Conservation (phyloP, 2,113 vertebrate species). For the Ptyas mucosa region DNA sequence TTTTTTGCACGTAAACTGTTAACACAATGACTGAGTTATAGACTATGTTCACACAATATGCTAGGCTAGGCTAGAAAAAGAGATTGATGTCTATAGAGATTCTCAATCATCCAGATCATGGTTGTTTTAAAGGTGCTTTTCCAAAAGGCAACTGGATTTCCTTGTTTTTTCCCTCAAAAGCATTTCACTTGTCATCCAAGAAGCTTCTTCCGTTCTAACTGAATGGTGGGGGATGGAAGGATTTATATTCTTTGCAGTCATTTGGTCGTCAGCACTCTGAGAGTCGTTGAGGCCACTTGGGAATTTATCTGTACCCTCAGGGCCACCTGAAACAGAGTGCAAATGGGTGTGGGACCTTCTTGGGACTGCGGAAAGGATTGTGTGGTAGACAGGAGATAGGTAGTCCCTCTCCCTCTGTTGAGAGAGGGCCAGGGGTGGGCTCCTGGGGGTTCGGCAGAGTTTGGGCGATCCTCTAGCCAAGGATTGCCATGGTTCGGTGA, state of each 20-base stretch:
- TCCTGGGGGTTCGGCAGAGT: no score
- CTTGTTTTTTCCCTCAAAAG: neutral
- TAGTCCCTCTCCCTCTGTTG: neutral
- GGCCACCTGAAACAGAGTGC: neutral
- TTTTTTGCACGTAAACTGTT: neutral
- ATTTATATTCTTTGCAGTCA: neutral
- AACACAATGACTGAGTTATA: neutral
- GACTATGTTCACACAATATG: neutral
- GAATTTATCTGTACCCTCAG: neutral
- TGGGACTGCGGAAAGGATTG: no score
- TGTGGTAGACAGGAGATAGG: neutral
- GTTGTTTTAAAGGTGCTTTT: neutral
- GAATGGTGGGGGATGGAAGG: neutral
- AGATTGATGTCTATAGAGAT: neutral
- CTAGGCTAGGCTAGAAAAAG: neutral
- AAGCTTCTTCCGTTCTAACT: neutral
- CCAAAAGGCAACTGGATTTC: neutral
- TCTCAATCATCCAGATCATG: neutral
- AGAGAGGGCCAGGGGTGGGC: neutral
- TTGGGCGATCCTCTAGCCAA: no score
- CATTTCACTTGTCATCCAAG: neutral
- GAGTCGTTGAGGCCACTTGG: neutral
- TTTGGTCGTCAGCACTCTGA: neutral
- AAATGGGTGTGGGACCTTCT: neutral
- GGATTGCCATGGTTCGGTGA: no score